These are phyloP conservation scores for Oryctes rhinoceros DNA, from an alignment of 1,140 invertebrate species.

Conservation along the genomic window DNA sequence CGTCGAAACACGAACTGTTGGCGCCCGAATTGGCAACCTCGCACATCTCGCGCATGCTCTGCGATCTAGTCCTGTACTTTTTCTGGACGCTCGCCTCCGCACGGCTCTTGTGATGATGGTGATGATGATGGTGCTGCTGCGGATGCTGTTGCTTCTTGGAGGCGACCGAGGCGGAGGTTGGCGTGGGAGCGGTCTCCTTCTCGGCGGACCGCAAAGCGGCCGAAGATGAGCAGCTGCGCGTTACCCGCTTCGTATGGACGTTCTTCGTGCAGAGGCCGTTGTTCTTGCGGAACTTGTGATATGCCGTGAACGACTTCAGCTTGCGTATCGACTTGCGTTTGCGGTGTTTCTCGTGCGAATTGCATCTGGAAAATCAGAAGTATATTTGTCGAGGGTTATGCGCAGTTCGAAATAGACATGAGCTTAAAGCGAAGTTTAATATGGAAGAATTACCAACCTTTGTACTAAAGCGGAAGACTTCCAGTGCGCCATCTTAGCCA, in stretches of 20 bases:
- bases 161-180: neutral
- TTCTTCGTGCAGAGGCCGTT: conserved; percentile 39
- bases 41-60: conserved; percentile 51
- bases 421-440: too few relatives aligned
- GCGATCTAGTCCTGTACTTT: conserved; percentile 52
- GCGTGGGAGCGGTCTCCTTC: neutral
- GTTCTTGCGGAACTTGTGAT: conserved; percentile 30
- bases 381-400: neutral
- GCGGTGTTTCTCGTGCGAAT: conserved; percentile 41
- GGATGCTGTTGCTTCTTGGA: conserved; percentile 6
- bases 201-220: neutral
- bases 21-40: conserved; percentile 46
- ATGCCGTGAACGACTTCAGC: neutral
- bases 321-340: conserved; percentile 42
- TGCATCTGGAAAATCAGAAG: conserved; percentile 37
- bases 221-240: conserved; percentile 22
- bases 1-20: conserved; percentile 54
- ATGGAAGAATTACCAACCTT: conserved; percentile 49
- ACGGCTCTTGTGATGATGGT: conserved; percentile 26
- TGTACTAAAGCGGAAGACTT: conserved; percentile 53
- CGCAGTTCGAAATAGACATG: neutral
- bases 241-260: conserved; percentile 23
- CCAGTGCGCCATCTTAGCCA: conserved; percentile 58
- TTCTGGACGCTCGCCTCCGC: conserved; percentile 5
- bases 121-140: neutral